phyloP scores from a whole-genome alignment of 2,888 invertebrate species.

The Drosophila emarginata region DNA sequence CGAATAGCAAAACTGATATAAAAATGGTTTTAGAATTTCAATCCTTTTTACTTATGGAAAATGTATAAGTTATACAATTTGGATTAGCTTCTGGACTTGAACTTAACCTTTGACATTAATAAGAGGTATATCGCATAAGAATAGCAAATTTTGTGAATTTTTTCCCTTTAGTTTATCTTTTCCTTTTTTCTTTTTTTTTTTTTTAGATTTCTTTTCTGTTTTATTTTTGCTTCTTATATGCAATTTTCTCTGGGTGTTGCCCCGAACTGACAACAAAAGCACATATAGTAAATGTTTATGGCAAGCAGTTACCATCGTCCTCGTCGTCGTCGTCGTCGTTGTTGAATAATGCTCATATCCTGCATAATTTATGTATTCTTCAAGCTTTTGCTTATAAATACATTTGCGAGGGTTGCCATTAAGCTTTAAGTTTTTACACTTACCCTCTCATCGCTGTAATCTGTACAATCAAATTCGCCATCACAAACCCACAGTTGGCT shows the following conservation, averaged over 20 bases:
- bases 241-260: conserved; percentile 43
- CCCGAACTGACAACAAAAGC: conserved; percentile 58
- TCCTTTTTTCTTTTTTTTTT: conserved; percentile 10
- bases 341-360: conserved; percentile 64
- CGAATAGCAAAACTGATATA: too few species aligned
- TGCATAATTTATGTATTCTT: conserved; percentile 69
- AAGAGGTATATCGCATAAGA: background rate
- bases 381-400: conserved; percentile 42
- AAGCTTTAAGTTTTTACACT: conserved; percentile 57
- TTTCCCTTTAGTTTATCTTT: background rate
- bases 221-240: conserved; percentile 22
- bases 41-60: too few species aligned
- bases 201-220: background rate
- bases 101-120: background rate
- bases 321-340: conserved; percentile 10
- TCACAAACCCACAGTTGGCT: conserved; percentile 91
- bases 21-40: too few species aligned
- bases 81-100: background rate
- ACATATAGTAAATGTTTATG: conserved; percentile 65
- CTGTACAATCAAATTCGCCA: conserved; percentile 92
- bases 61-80: too few species aligned
- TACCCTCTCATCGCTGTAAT: conserved; percentile 92
- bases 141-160: background rate
- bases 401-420: conserved; percentile 36
- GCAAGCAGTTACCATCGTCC: conserved; percentile 36